Percentiles rank a stretch among this genome's conserved stretches.
Evolutionary conservation across 2,797 vertebrate genomes (phyloP).

Genomic region (Sternotherus odoratus): DNA sequence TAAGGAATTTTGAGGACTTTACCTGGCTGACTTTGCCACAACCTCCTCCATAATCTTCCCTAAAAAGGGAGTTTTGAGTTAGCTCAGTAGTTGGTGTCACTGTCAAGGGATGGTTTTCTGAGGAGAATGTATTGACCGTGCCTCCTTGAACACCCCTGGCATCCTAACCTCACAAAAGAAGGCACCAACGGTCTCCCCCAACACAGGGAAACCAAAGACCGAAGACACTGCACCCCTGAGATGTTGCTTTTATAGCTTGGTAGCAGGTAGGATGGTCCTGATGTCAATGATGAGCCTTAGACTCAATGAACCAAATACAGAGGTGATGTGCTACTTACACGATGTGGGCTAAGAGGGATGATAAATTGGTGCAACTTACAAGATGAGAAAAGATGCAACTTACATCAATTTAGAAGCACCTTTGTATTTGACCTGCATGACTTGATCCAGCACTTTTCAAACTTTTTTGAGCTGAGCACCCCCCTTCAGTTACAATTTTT

Average conservation of each 20-base stretch:
- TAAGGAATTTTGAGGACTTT: not conserved
- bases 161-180: not conserved
- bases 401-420: not conserved
- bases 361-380: not conserved
- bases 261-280: not conserved
- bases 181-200: not conserved
- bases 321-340: not conserved
- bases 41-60: not conserved
- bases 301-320: not conserved
- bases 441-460: not conserved
- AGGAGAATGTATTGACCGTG: not conserved
- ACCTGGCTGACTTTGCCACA: not conserved
- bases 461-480: not conserved
- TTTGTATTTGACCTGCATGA: not conserved
- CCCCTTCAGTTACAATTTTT: not conserved
- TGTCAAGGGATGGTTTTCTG: not conserved
- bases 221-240: not conserved
- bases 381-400: not conserved
- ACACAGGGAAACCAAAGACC: not conserved
- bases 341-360: not conserved
- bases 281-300: not conserved
- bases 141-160: not conserved
- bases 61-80: fast-evolving
- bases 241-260: not conserved
- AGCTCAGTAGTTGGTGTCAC: not conserved